Base-by-base conservation (phyloP, 2,113 vertebrate genomes). In the Poeciliopsis turrubarensis region DNA sequence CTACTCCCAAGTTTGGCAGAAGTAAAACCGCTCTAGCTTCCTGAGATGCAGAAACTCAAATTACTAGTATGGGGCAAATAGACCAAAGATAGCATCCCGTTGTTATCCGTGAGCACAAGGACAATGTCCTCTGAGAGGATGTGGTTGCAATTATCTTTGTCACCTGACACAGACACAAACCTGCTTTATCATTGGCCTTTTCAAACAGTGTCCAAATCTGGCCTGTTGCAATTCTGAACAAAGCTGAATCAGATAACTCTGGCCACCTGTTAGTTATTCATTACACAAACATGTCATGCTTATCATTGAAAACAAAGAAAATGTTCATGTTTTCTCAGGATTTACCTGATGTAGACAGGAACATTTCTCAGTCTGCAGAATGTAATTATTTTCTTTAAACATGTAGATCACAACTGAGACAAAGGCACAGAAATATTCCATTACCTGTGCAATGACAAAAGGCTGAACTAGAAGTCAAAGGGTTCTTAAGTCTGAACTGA, bases 91-190 rank as follows among this genome's bases (percentile, higher is more conserved):
- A 60, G 47, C 80, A 71, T 76, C 64, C 32, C 54, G 67, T 70
- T 72, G 86, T 89, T 90, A 89, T 91, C 90, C 82, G 57, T 47
- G 62, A 79, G 80, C 19, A 65, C 2, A 67, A 72, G 86, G 87
- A 84, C 89, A 70, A n/a, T 71, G 87, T 89, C 89, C 88, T 89
- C 73, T 15, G 86, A 89, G 90, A 91, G 88, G 87, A 86, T 88
- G 88, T 75, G 87, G 86, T 81, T 54, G 80, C 82, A 60, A 73
- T 86, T 91, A 91, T 91, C 91, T 79, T 54, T 80, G 88, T 88
- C 89, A 91, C 79, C 88, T 90, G 90, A 91, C 84, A 87, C 86
- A 87, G 78, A 34, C 17, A 87, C 74, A 75, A 70, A 82, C 75
- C 78, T 30, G 44, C 72, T 81, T 86, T 89, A 87, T 87, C 83